These are phyloP conservation scores for Ascaphus truei DNA, from an alignment of 2,113 vertebrate species.

Conservation along the genomic window DNA sequence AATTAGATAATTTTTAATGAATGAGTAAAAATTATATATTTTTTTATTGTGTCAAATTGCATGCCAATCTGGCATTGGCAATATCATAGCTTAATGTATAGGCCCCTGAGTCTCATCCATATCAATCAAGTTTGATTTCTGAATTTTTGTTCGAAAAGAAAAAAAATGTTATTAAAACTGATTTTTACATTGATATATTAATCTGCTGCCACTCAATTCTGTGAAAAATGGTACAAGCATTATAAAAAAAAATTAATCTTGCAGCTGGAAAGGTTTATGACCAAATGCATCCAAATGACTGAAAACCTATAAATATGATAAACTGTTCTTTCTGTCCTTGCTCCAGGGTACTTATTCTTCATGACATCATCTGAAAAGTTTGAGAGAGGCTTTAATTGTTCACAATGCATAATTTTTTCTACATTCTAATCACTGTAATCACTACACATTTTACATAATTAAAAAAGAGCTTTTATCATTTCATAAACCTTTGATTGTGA, in stretches of 20 bases:
- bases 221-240: too few relatives aligned
- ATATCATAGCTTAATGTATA: too few relatives aligned
- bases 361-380: conserved; percentile 8
- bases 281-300: not conserved
- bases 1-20: too few relatives aligned
- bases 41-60: too few relatives aligned
- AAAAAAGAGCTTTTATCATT: conserved; percentile 6
- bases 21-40: too few relatives aligned
- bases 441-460: conserved; percentile 17
- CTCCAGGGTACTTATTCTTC: not conserved
- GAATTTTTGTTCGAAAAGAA: too few relatives aligned
- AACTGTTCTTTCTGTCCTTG: not conserved
- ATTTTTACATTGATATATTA: too few relatives aligned
- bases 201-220: too few relatives aligned
- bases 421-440: conserved; percentile 15
- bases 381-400: not conserved
- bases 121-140: too few relatives aligned
- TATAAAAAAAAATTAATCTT: not conserved
- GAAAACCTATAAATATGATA: not conserved
- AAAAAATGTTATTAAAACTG: too few relatives aligned
- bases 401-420: not conserved
- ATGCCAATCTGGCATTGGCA: too few relatives aligned
- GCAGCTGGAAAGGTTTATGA: not conserved
- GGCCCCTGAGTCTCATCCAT: too few relatives aligned
- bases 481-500: conserved; percentile 11